Evolutionary conservation across 2,888 invertebrate genomes (phyloP).

Genomic region (Tillus elongatus): DNA sequence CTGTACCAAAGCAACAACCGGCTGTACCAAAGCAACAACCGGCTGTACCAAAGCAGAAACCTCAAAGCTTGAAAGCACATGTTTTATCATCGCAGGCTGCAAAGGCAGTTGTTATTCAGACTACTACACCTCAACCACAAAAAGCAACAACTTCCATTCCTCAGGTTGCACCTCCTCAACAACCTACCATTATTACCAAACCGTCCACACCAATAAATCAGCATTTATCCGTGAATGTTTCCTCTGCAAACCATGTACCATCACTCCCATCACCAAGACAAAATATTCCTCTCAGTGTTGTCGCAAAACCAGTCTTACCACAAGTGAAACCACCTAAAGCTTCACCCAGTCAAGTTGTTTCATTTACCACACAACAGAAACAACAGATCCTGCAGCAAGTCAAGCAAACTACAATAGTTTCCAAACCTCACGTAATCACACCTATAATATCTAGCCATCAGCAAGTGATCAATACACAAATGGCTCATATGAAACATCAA

Average conservation of each 20-base stretch:
- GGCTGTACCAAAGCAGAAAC: constrained; percentile 41
- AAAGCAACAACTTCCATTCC: constrained; percentile 20
- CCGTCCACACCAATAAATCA: constrained; percentile 27
- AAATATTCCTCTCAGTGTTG: constrained; percentile 19
- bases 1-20: constrained; percentile 22
- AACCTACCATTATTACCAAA: constrained; percentile 13
- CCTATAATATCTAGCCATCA: constrained; percentile 19
- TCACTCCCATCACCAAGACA: constrained; percentile 34
- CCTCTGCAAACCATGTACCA: constrained; percentile 28
- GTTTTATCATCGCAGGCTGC: constrained; percentile 48
- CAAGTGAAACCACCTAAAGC: constrained; percentile 27
- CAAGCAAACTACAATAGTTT: constrained; percentile 9
- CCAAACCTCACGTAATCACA: constrained; percentile 20
- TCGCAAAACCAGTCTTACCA: constrained; percentile 22
- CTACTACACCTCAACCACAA: constrained; percentile 14
- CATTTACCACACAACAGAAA: constrained; percentile 22
- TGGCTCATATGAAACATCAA: constrained; percentile 42
- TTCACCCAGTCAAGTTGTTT: constrained; percentile 24
- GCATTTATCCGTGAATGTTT: constrained; percentile 35
- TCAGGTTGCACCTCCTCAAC: constrained; percentile 17
- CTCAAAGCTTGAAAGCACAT: constrained; percentile 55
- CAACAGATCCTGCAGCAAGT: constrained; percentile 24
- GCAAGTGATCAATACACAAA: constrained; percentile 38
- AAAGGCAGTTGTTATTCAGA: constrained; percentile 34
- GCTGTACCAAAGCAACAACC: constrained; percentile 17